Evolutionary conservation across 2,888 invertebrate genomes (phyloP).

Genomic region (Rhaphigaster nebulosa): DNA sequence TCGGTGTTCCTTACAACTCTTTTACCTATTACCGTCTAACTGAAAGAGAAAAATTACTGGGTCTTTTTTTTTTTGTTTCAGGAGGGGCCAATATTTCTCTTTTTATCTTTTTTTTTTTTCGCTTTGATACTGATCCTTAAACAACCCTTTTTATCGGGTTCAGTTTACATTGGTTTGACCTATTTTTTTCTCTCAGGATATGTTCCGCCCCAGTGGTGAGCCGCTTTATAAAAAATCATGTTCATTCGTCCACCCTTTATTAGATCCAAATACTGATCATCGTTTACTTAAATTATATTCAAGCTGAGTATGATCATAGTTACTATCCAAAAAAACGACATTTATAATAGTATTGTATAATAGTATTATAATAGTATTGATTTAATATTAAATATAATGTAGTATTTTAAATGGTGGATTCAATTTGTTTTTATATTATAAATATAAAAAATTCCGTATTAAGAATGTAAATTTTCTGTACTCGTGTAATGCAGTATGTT

Average conservation of each 20-base stretch:
- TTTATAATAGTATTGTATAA: neutral
- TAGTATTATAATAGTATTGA: neutral
- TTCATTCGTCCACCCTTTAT: neutral
- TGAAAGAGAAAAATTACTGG: slow-evolving; percentile 30
- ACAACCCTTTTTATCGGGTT: slow-evolving; percentile 8
- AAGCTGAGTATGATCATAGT: neutral
- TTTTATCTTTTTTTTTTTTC: neutral
- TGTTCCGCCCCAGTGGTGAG: neutral
- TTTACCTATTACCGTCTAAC: neutral
- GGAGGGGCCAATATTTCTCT: slow-evolving; percentile 33
- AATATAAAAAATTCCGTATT: no score
- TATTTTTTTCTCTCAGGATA: neutral
- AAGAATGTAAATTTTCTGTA: no score
- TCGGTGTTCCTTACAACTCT: slow-evolving; percentile 47
- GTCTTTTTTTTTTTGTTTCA: slow-evolving; percentile 28
- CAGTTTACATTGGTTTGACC: slow-evolving; percentile 36
- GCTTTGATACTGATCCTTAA: slow-evolving; percentile 15
- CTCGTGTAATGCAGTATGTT: no score
- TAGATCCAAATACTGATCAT: neutral
- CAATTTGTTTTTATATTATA: no score
- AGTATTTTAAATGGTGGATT: no score
- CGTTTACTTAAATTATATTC: neutral
- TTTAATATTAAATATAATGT: no score
- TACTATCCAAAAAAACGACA: neutral
- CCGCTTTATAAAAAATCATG: neutral